Conservation (phyloP, 2,113 vertebrate species). For the human (Homo sapiens) region GRCh38 chr3:111337001-111337500, state of each 20-base stretch:
- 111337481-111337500: too few relatives aligned
- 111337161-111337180: background rate
- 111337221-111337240: background rate
- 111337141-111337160: background rate
- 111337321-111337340: background rate
- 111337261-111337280: background rate
- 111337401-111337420: background rate
- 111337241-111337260: background rate
- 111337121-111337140: background rate
- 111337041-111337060: background rate
- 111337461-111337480: background rate
- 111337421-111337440: background rate
- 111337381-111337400: background rate
- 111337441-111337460: background rate
- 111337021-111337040: background rate
- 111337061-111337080: background rate
- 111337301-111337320: background rate
- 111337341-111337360: accelerated
- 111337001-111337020: background rate
- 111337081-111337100: background rate
- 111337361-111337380: background rate
- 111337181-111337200: background rate
- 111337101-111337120: background rate
- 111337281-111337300: background rate
- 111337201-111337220: background rate